Evolutionary conservation across 1,140 invertebrate genomes (phyloP), one percentile per base, ranked within the genome.

Genomic region (Dinoponera quadriceps): DNA sequence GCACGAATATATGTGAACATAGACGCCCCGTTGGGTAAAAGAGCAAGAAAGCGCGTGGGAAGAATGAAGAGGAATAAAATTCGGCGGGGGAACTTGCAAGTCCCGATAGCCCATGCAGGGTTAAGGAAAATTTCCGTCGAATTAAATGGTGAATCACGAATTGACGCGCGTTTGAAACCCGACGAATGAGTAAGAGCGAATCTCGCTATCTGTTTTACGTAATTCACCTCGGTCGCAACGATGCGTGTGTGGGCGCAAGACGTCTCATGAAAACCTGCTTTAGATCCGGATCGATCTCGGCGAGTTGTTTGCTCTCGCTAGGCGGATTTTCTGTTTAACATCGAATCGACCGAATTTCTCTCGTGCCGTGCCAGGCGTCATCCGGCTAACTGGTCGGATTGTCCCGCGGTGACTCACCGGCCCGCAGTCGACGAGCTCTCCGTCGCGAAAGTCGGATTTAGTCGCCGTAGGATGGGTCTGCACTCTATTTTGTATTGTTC

Each of bases 91-190:
- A 11, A 9, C 7, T 1, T 44, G 0, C 4, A 44, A 44, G 38
- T 4, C 7, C 38, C 7, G 38, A 44, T 11, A 11, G 4, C 11
- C 11, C 38, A 11, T 11, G 38, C 2, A 33, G 38, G 44, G 54
- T 72, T 65, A 83, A 54, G 44, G 48, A 72, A 82, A 63, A 29
- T 73, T 66, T 86, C 84, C 78, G 68, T 81, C 63, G 87, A 82
- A 91, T 90, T 89, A 90, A 93, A 90, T 69, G 88, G 87, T 92
- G 92, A 93, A 89, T 93, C 91, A 92, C 49, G 22, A 55, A 77
- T 85, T 63, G 72, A 84, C 65, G 72, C 66, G 60, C 44, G 63
- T 51, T 82, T 49, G 74, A 57, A 63, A 83, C 54, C 20, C 66
- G 75, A 14, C 54, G 60, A 88, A 66, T 85, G 87, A 85, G 86